Evolutionary conservation across 2,888 invertebrate genomes (phyloP), one percentile per base, ranked within the genome.

Genomic region (Marasmarcha lunaedactyla): DNA sequence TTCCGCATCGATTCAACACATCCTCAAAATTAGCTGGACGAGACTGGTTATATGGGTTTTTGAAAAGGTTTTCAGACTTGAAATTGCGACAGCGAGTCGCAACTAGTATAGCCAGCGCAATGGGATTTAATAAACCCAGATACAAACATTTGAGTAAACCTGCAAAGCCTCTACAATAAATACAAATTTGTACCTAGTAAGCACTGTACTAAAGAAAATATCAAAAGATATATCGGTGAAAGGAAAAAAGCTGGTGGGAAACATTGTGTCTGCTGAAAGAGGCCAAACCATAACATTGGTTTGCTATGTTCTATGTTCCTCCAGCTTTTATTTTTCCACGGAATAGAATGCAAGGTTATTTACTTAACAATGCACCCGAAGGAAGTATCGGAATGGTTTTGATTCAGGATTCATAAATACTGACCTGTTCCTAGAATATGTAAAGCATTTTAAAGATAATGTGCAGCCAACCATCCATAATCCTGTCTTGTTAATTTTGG

Each of bases 121-220:
- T 48, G 33, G 54, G 52, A 26, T 59, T 57, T 36, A 57, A 58
- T 47, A 49, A 48, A 49, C 30, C 55, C 55, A 48, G 48, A 48
- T 11, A 15, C 46, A 14, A 42, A 33, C 14, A 57, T 52, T 46
- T 57, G 47, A 40, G 20, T 42, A 6, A 55, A 54, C 40, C 38
- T 57, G 30, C 42, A 42, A 40, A 35, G 36, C 7, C 15, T 51
- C 10, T 49, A 45, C 35, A 30, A 47, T 3, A 48, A 50, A 38
- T 43, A 50, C 25, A 45, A 46, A 25, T 48, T 54, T 49, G 13
- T 34, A 11, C 45, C 55, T 14, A 42, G 47, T 51, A 36, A 42
- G 25, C 27, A 55, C 53, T 14, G 54, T 53, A 2, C 54, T 51
- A 35, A 56, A 53, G 30, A 54, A 52, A 44, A 36, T 45, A 10